Percentiles rank a stretch among this genome's conserved stretches.
These are phyloP conservation scores for Nothobranchius kuhntae DNA, from an alignment of 2,113 vertebrate species.

Conservation along the genomic window DNA sequence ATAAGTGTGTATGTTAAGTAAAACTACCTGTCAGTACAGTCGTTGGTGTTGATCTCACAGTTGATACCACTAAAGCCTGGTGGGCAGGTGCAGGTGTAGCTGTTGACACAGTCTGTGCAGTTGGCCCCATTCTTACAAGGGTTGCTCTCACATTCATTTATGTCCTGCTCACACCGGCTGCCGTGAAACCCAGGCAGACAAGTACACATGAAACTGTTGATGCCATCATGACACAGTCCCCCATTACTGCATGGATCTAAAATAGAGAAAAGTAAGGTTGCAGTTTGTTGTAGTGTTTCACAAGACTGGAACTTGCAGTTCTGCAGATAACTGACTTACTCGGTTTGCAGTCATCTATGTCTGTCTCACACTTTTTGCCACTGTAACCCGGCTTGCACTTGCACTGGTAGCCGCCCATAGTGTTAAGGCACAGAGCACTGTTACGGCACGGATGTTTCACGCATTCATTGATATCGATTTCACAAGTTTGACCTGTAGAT, in stretches of 20 bases:
- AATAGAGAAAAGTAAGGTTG: constrained; percentile 6
- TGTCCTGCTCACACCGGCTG: constrained; percentile 89
- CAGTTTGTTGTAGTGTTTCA: not conserved
- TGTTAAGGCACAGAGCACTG: constrained; percentile 88
- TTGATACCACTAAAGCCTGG: constrained; percentile 93
- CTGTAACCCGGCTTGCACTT: constrained; percentile 85
- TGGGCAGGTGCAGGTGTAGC: constrained; percentile 96
- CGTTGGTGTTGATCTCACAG: constrained; percentile 94
- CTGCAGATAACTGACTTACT: constrained; percentile 80
- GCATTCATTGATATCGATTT: constrained; percentile 94
- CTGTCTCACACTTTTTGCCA: constrained; percentile 87
- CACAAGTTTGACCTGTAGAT: constrained; percentile 90
- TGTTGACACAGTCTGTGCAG: constrained; percentile 96
- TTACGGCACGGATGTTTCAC: constrained; percentile 91
- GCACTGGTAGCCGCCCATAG: constrained; percentile 87
- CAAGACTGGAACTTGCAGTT: not conserved
- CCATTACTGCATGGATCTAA: constrained; percentile 96
- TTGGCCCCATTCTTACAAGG: constrained; percentile 93
- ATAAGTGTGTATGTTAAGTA: not conserved
- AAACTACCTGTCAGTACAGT: constrained; percentile 96
- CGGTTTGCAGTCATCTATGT: constrained; percentile 91
- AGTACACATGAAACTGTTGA: constrained; percentile 85
- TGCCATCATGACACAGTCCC: constrained; percentile 86
- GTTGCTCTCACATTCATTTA: constrained; percentile 93
- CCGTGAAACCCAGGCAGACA: constrained; percentile 93